Evolutionary conservation across 2,113 vertebrate genomes (phyloP).

Genomic region (Bostrychus sinensis): DNA sequence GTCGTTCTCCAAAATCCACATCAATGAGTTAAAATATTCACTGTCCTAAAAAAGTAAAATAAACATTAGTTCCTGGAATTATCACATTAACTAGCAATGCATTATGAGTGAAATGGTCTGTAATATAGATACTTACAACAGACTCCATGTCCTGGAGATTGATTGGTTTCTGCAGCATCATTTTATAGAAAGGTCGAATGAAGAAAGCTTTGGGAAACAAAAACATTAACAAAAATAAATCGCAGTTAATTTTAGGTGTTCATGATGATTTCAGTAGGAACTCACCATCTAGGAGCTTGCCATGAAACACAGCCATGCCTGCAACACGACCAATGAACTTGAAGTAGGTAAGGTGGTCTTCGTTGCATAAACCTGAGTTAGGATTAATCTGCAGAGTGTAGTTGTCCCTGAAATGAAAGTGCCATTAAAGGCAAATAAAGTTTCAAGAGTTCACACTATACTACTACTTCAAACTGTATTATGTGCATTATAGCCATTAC

Average conservation of each 20-base stretch:
- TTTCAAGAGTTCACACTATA: neutral
- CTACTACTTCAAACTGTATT: neutral
- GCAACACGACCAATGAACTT: slow-evolving; percentile 98
- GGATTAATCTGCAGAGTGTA: slow-evolving; percentile 99
- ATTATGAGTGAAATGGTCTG: no score
- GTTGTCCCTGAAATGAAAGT: slow-evolving; percentile 86
- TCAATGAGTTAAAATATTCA: slow-evolving; percentile 96
- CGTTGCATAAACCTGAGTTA: slow-evolving; percentile 96
- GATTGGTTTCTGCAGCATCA: slow-evolving; percentile 98
- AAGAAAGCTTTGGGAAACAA: slow-evolving; percentile 88
- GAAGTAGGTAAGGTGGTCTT: slow-evolving; percentile 97
- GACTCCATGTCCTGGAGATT: slow-evolving; percentile 97
- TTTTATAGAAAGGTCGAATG: slow-evolving; percentile 98
- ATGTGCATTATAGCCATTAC: neutral
- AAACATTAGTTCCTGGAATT: neutral
- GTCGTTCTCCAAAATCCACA: slow-evolving; percentile 98
- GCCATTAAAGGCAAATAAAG: neutral
- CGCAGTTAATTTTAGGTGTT: neutral
- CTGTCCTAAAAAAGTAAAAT: slow-evolving; percentile 82
- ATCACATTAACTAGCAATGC: neutral
- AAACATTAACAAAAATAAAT: neutral
- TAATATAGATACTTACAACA: slow-evolving; percentile 90
- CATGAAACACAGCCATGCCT: slow-evolving; percentile 98
- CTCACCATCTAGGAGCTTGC: slow-evolving; percentile 96
- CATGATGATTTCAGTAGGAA: neutral